Evolutionary conservation across 2,113 vertebrate species (phyloP).

Genomic region (Catharus minimus): DNA sequence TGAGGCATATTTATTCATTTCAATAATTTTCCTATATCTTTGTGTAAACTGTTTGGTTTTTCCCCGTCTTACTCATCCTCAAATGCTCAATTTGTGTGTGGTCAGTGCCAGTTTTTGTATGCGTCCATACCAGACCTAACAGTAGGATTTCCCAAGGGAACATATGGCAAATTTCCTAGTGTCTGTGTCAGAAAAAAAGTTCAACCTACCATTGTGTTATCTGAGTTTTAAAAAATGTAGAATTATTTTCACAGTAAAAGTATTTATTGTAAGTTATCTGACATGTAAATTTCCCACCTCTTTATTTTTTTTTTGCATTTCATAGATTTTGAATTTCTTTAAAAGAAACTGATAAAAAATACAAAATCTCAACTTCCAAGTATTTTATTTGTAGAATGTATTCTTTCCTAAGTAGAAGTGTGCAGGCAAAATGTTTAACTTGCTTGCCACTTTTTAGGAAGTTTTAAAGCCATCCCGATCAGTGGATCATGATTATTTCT

Average conservation of each 20-base stretch:
- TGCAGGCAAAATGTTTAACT: background rate
- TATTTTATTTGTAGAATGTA: background rate
- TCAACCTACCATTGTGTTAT: background rate
- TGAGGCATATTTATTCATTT: background rate
- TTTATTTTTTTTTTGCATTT: background rate
- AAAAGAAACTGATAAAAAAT: background rate
- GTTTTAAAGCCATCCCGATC: background rate
- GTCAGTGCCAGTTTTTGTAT: background rate
- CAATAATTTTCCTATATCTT: background rate
- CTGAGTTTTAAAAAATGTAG: background rate
- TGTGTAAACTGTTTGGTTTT: background rate
- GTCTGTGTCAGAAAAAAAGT: background rate
- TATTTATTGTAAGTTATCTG: background rate
- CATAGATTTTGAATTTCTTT: background rate
- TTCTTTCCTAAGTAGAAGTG: background rate
- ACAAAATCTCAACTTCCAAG: background rate
- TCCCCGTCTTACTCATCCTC: background rate
- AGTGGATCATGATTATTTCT: background rate
- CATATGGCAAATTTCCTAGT: slow-evolving; percentile 34
- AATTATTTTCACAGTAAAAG: background rate
- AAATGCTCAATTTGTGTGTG: background rate
- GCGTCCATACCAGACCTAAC: background rate
- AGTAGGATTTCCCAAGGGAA: slow-evolving; percentile 19
- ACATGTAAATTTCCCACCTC: background rate
- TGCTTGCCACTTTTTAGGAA: background rate